Evolutionary conservation across 1,140 invertebrate genomes (phyloP).

Genomic region (Phenacoccus solenopsis): DNA sequence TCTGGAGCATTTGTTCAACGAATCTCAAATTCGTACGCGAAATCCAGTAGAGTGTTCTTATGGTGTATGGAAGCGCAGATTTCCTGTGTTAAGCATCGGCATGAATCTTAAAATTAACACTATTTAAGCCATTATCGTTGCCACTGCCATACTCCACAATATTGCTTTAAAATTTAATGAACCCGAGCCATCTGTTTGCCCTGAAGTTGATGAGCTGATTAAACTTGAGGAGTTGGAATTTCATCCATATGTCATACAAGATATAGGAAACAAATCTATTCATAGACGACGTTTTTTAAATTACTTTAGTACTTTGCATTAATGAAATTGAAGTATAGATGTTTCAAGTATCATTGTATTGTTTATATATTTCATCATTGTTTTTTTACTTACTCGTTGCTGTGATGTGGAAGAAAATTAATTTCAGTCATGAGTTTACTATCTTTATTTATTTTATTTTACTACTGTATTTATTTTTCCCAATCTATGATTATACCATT

Average conservation of each 20-base stretch:
- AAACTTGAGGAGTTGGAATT: background rate
- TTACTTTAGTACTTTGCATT: too few species aligned
- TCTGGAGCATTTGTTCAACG: slow-evolving; percentile 25
- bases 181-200: background rate
- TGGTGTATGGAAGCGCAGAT: slow-evolving; percentile 34
- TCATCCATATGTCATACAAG: background rate
- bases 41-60: slow-evolving; percentile 33
- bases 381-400: too few species aligned
- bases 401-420: too few species aligned
- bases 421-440: too few species aligned
- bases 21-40: slow-evolving; percentile 30
- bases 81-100: slow-evolving; percentile 26
- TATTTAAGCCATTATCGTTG: background rate
- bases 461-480: too few species aligned
- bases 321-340: too few species aligned
- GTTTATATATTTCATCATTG: too few species aligned
- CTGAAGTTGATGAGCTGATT: background rate
- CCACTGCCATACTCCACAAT: slow-evolving; percentile 16
- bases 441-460: too few species aligned
- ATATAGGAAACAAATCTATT: background rate
- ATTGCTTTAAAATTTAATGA: background rate
- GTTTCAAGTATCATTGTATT: too few species aligned
- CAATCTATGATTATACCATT: too few species aligned
- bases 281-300: too few species aligned
- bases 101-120: background rate